A percentile compares a stretch with the other conserved stretches of the same genome.
phyloP scores from a whole-genome alignment of 1,140 invertebrate genomes.

The Drosophila nigrodunni region DNA sequence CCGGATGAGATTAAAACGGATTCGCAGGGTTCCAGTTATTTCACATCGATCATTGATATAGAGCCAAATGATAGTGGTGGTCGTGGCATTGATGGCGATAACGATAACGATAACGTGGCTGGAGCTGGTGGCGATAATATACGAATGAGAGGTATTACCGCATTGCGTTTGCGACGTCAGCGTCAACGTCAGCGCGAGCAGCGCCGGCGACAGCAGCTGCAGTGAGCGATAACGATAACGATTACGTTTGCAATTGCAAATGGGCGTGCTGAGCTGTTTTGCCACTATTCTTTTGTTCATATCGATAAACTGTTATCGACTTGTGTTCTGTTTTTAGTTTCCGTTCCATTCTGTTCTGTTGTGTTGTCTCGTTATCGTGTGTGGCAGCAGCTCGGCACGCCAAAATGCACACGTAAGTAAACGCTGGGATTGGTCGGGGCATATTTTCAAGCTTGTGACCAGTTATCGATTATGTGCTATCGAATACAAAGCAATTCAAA shows the following conservation, averaged over 20 bases:
- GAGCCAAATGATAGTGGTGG: conserved; percentile 81
- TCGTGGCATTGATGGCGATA: not conserved
- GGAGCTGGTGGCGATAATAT: conserved; percentile 6
- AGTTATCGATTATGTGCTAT: conserved; percentile 16
- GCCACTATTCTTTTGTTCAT: not conserved
- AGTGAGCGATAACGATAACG: conserved; percentile 48
- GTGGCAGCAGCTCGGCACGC: conserved; percentile 58
- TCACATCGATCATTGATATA: conserved; percentile 85
- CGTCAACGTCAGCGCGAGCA: conserved; percentile 52
- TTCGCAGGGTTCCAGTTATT: conserved; percentile 85
- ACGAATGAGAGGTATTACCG: conserved; percentile 74
- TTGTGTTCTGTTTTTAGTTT: not conserved
- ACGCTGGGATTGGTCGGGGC: conserved; percentile 26
- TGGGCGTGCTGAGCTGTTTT: conserved; percentile 15
- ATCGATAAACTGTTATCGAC: conserved; percentile 20
- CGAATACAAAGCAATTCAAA: not conserved
- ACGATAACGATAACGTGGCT: conserved; percentile 5
- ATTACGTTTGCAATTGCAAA: conserved; percentile 3
- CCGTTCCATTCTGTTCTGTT: not conserved
- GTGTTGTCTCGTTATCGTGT: conserved; percentile 5
- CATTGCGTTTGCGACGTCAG: conserved; percentile 62
- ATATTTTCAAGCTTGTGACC: conserved; percentile 16
- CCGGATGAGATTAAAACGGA: conserved; percentile 85
- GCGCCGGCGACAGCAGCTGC: conserved; percentile 49
- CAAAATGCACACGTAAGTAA: conserved; percentile 62